These are phyloP conservation scores for Acleris holmiana DNA, from an alignment of 2,888 invertebrate species.

Conservation along the genomic window DNA sequence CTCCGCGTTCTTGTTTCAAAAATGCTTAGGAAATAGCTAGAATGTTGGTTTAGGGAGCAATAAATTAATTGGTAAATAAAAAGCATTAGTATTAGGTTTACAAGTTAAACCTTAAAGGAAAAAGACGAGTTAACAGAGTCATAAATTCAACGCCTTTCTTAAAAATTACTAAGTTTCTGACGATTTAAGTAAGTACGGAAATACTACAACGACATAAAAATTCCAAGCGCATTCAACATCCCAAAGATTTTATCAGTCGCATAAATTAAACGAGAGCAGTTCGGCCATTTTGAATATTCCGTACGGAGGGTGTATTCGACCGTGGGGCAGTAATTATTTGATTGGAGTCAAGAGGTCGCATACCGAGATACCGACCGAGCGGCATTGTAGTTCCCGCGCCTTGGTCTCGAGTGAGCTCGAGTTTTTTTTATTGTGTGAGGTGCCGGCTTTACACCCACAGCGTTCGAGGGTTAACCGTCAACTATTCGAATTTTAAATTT, in stretches of 20 bases:
- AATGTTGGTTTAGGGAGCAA: too few species aligned
- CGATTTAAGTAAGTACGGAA: neutral
- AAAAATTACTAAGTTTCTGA: too few species aligned
- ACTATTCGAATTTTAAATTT: conserved; percentile 37
- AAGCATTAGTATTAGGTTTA: too few species aligned
- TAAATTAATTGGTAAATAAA: too few species aligned
- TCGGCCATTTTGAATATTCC: conserved; percentile 81
- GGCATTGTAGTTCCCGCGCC: conserved; percentile 66
- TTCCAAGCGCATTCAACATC: conserved; percentile 35
- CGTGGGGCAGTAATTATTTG: conserved; percentile 83
- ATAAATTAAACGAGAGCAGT: conserved; percentile 63
- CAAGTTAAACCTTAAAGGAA: too few species aligned
- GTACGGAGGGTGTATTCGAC: conserved; percentile 73
- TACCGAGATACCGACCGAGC: conserved; percentile 73
- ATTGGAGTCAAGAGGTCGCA: conserved; percentile 83
- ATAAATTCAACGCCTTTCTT: too few species aligned
- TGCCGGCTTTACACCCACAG: conserved; percentile 73
- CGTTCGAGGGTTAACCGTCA: conserved; percentile 75
- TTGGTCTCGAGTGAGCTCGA: conserved; percentile 58
- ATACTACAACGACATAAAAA: conserved; percentile 29
- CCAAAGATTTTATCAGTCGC: conserved; percentile 64
- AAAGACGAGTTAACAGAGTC: too few species aligned
- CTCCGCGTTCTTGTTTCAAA: too few species aligned
- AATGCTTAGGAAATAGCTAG: too few species aligned
- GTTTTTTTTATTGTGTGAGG: conserved; percentile 68